Percentiles rank a stretch among this genome's conserved stretches.
These are phyloP conservation scores for Ivindomyrus marchei DNA, from an alignment of 2,113 vertebrate genomes.

Conservation along the genomic window DNA sequence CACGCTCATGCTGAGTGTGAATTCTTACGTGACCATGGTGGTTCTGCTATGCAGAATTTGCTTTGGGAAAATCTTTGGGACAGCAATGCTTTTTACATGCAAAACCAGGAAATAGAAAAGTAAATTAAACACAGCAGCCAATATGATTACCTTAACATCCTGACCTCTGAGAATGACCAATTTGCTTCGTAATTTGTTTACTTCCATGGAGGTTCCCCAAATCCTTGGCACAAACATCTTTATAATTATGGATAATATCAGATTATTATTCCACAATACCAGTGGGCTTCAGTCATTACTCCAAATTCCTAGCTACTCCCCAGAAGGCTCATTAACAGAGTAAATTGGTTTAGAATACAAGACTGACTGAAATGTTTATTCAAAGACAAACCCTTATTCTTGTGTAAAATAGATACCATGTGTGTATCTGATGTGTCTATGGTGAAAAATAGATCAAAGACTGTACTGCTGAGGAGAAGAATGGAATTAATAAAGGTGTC, in stretches of 20 bases:
- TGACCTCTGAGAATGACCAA: neutral
- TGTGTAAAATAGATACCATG: neutral
- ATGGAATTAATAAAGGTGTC: too few relatives aligned
- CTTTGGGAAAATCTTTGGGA: neutral
- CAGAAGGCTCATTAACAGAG: neutral
- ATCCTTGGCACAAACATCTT: slow-evolving; percentile 2
- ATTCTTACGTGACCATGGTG: neutral
- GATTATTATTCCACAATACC: neutral
- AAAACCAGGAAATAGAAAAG: neutral
- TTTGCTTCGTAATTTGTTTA: neutral
- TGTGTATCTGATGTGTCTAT: neutral
- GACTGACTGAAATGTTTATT: neutral
- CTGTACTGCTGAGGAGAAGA: too few relatives aligned
- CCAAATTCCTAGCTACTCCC: neutral
- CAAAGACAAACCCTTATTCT: neutral
- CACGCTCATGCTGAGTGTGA: neutral
- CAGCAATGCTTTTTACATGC: neutral
- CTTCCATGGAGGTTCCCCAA: neutral
- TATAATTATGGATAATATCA: neutral
- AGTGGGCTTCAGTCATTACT: neutral
- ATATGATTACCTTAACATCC: neutral
- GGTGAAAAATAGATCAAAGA: neutral
- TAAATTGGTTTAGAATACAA: neutral
- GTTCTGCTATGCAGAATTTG: neutral
- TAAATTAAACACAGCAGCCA: neutral